Base-by-base conservation (phyloP, 2,797 vertebrate species). In the Tragopan temminckii region DNA sequence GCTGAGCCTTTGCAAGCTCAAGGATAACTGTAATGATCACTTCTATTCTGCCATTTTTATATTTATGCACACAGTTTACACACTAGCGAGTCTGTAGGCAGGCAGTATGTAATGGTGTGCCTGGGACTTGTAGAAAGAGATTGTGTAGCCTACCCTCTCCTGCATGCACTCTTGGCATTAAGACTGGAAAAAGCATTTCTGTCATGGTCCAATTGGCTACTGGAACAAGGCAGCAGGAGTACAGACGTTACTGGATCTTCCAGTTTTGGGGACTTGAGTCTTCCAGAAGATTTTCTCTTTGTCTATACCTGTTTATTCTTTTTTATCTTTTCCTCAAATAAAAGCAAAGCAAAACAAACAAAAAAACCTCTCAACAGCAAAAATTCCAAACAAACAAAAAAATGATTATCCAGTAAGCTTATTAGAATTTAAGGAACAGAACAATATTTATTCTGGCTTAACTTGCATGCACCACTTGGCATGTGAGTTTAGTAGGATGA, bases 21-120 rank as follows among this genome's bases (percentile, higher is more conserved):
- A 27, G 21, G 21, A 11, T 89, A 45, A 53, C 46, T 69, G 2
- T 0, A n/a, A 3, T 18, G 27, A 53, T 70, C 0, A 0, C 17
- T 80, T 13, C 9, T 27, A 5, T 7, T 63, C 36, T 70, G 13
- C 7, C 1, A 0, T 7, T 5, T n/a, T 42, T n/a, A 46, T 43
- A 15, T 66, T 42, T 33, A n/a, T 24, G 24, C 11, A 24, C 5
- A 13, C 5, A 13, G 25, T 57, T 29, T 43, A 13, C 5, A 31
- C 15, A n/a, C 13, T 18, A 29, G 11, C 2, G 24, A 62, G 11
- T 24, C 35, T 29, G 8, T 2, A 66, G 25, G 46, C 40, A 71
- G 40, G 12, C 23, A 24, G 27, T 2, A 24, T 23, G 13, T 19
- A 29, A 43, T 1, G 11, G 9, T 2, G 11, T 16, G 40, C 14